Percentiles rank a stretch among this genome's conserved stretches.
Conservation (phyloP, 2,888 invertebrate species). For the Ametastegia equiseti region DNA sequence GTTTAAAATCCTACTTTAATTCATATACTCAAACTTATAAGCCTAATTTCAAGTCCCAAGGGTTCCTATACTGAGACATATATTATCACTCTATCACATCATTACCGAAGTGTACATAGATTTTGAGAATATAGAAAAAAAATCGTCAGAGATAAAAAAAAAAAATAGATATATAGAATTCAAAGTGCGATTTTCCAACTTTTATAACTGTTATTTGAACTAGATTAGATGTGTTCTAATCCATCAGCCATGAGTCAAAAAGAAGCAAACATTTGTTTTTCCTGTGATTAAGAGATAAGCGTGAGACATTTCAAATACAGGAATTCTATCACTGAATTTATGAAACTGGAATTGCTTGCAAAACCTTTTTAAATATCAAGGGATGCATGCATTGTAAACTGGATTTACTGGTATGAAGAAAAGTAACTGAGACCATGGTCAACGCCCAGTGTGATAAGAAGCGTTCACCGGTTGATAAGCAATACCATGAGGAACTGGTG, state of each 20-base stretch:
- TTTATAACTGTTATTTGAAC: constrained; percentile 3
- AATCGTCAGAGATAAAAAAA: background rate
- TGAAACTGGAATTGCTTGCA: background rate
- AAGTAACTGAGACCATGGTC: constrained; percentile 7
- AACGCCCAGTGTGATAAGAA: constrained; percentile 46
- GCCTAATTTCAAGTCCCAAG: background rate
- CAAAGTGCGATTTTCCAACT: too few species aligned
- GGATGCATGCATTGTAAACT: background rate
- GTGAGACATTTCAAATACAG: constrained; percentile 6
- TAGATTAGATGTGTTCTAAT: background rate
- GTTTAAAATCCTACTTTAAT: background rate
- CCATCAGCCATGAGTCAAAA: background rate
- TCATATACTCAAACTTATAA: constrained; percentile 13
- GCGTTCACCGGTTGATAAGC: constrained; percentile 14
- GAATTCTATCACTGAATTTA: background rate
- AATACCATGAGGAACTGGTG: background rate
- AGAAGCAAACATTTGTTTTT: background rate
- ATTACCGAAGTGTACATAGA: background rate
- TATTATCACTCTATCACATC: background rate
- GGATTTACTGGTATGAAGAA: constrained; percentile 22
- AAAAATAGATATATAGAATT: background rate
- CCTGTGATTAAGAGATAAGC: background rate
- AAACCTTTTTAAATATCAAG: background rate
- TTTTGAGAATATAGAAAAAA: background rate
- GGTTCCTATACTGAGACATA: background rate